These are phyloP conservation scores for Laticauda laticaudata DNA, from an alignment of 2,113 vertebrate species.

Conservation along the genomic window DNA sequence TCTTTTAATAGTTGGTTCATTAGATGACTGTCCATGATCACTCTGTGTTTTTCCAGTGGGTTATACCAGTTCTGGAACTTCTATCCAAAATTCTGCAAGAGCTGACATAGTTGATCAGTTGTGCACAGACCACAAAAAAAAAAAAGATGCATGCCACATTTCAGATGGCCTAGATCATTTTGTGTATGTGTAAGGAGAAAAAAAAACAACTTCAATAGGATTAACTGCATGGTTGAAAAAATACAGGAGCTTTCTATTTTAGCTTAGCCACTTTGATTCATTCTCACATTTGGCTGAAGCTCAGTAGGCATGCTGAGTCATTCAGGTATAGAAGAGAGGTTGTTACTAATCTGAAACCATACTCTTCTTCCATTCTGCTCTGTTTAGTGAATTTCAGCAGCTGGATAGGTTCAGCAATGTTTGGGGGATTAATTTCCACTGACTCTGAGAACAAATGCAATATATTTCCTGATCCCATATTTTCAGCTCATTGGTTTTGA, in stretches of 20 bases:
- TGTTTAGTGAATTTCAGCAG: conserved; percentile 4
- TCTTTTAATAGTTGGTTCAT: neutral
- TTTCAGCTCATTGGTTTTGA: conserved; percentile 43
- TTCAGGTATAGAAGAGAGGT: neutral
- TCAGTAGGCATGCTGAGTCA: conserved; percentile 22
- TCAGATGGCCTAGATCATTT: conserved; percentile 24
- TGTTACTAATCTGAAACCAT: conserved; percentile 18
- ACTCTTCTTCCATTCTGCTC: neutral
- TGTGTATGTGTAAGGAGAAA: neutral
- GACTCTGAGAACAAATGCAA: conserved; percentile 39
- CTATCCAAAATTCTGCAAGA: conserved; percentile 20
- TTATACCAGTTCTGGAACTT: conserved; percentile 38
- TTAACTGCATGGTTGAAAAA: conserved; percentile 38
- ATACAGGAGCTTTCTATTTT: conserved; percentile 10
- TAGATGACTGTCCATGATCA: neutral
- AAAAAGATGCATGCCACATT: conserved; percentile 4
- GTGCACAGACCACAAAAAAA: conserved; percentile 1
- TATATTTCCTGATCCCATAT: conserved; percentile 32
- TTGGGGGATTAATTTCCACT: conserved; percentile 5
- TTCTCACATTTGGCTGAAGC: conserved; percentile 25
- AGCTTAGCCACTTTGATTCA: conserved; percentile 23
- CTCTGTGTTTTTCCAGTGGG: neutral
- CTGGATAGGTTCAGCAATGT: neutral
- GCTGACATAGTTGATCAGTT: neutral
- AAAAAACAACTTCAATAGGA: conserved; percentile 44